A percentile compares a stretch with the other conserved stretches of the same genome.
These are phyloP conservation scores for Catocala sponsa DNA, from an alignment of 2,888 invertebrate species.

Conservation along the genomic window DNA sequence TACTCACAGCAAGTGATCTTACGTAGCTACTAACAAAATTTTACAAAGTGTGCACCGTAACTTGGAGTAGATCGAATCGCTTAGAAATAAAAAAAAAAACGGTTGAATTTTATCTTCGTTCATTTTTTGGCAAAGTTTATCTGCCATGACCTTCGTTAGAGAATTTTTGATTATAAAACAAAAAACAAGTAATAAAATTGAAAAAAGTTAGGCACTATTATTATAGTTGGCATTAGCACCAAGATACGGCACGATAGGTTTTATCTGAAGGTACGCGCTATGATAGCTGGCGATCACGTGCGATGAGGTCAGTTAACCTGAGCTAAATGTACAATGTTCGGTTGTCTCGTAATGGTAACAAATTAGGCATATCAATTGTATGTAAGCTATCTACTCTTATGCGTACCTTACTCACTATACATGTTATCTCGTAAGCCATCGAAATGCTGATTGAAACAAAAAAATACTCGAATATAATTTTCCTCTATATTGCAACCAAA, in stretches of 20 bases:
- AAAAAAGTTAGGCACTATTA: too few relatives aligned
- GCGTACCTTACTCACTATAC: slow-evolving; percentile 38
- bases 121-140: too few relatives aligned
- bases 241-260: too few relatives aligned
- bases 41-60: too few relatives aligned
- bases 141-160: too few relatives aligned
- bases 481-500: slow-evolving; percentile 62
- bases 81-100: too few relatives aligned
- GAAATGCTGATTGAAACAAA: slow-evolving; percentile 51
- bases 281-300: background rate
- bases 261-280: too few relatives aligned
- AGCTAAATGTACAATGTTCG: background rate
- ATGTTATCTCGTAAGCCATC: slow-evolving; percentile 39
- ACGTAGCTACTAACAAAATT: background rate
- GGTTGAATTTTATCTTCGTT: too few relatives aligned
- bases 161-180: too few relatives aligned
- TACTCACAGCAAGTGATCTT: slow-evolving; percentile 1
- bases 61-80: too few relatives aligned
- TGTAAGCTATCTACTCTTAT: slow-evolving; percentile 57
- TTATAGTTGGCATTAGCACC: too few relatives aligned
- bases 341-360: slow-evolving; percentile 57
- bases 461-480: slow-evolving; percentile 47
- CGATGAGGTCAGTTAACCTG: background rate
- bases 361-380: slow-evolving; percentile 61
- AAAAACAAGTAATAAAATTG: too few relatives aligned